Evolutionary conservation across 2,888 invertebrate species (phyloP).

Genomic region (Lepeophtheirus nordmannii): DNA sequence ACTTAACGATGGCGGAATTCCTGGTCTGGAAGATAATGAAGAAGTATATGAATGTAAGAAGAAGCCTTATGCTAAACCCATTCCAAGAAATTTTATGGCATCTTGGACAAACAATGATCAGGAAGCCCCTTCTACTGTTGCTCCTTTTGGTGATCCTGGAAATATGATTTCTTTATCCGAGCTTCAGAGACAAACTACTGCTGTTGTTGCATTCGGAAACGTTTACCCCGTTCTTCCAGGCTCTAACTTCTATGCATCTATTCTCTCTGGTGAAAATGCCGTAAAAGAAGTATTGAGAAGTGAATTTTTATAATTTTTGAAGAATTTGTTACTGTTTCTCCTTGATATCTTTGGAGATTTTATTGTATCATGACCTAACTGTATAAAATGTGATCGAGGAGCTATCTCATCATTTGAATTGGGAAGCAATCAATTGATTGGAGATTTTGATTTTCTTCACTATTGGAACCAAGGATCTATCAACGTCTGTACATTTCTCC

Average conservation of each 20-base stretch:
- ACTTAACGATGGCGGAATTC: slow-evolving; percentile 41
- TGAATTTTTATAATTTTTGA: slow-evolving; percentile 12
- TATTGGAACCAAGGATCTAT: no score
- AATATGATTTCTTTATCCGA: slow-evolving; percentile 1
- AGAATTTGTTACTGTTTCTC: no score
- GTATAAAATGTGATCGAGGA: no score
- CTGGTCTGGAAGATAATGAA: slow-evolving; percentile 40
- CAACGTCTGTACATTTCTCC: no score
- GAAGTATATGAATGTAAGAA: slow-evolving; percentile 32
- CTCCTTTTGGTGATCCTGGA: background rate
- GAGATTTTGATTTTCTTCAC: no score
- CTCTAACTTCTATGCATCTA: slow-evolving; percentile 15
- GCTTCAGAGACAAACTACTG: slow-evolving; percentile 18
- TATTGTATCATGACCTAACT: no score
- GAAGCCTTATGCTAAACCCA: slow-evolving; percentile 87
- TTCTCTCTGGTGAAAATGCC: slow-evolving; percentile 14
- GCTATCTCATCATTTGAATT: no score
- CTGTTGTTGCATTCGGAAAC: slow-evolving; percentile 21
- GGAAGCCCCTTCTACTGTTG: background rate
- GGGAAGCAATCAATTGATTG: no score
- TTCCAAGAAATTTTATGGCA: slow-evolving; percentile 89
- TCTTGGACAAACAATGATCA: slow-evolving; percentile 51
- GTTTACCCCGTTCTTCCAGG: slow-evolving; percentile 22
- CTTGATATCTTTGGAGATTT: no score
- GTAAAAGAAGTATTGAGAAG: slow-evolving; percentile 21